Base-by-base conservation (phyloP, 1,140 invertebrate genomes). In the Caenorhabditis remanei region DNA sequence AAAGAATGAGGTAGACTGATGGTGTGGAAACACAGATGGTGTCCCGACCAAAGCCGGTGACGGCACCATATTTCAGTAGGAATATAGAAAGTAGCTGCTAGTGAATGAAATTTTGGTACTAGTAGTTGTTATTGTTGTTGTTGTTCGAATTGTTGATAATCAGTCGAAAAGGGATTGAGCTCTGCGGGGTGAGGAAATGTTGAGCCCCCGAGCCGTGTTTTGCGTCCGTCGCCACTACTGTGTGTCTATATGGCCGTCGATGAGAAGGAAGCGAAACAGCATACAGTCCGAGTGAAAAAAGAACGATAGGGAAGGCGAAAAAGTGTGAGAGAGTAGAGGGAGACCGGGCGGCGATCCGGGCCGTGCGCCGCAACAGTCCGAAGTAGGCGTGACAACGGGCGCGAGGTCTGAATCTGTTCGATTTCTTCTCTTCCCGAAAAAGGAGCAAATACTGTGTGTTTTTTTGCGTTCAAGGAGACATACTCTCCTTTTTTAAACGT, bases 181-280 rank as follows among this genome's bases (percentile, higher is more conserved):
- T 79, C 71, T 53, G 71, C 71, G 71, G 46, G 71, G 40, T 11
- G 61, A 24, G 13, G 13, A 75, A 75, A 48, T 79, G 32, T 79
- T 50, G 71, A 50, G 71, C 71, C 43, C 13, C 13, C 13, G 40
- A 50, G 46, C 71, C 71, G 71, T 79, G 46, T 79, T 79, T 79
- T 79, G 71, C 71, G 71, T 79, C 71, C 71, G 71, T 79, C 71
- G 71, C 71, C 71, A 79, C 71, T 79, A 79, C 46, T 79, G 71
- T 32, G 32, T 50, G 71, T 79, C 71, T 79, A 79, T 79, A 79
- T 79, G 71, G 71, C 32, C 71, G 71, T 79, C 19, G 71, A 46
- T 8, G 53, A 46, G 65, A 46, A 46, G 41, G 41, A 67, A 11
- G 71, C 71, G 71, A 79, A 79, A 79, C 71, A 79, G 71, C 71